These are phyloP conservation scores for Acanthosepion lycidas DNA, from an alignment of 2,888 invertebrate genomes.

Conservation along the genomic window DNA sequence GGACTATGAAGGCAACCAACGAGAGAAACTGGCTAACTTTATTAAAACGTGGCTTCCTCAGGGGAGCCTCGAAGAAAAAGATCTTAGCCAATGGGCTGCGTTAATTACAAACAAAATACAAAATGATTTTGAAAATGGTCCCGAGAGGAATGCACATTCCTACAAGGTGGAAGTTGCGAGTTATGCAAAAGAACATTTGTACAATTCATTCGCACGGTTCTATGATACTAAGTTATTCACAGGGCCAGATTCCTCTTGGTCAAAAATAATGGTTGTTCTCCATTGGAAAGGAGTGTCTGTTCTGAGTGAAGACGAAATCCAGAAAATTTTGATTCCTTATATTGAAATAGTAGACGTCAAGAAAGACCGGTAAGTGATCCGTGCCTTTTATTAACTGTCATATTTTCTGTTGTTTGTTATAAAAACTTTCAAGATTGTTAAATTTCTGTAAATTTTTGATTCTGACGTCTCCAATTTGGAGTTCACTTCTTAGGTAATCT, in stretches of 20 bases:
- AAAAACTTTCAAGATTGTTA: too few relatives aligned
- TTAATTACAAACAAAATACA: slow-evolving; percentile 57
- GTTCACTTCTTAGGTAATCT: too few relatives aligned
- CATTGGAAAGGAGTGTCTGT: slow-evolving; percentile 65
- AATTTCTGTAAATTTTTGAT: too few relatives aligned
- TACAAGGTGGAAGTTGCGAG: slow-evolving; percentile 61
- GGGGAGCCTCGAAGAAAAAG: slow-evolving; percentile 52
- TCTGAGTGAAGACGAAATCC: slow-evolving; percentile 63
- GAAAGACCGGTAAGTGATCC: slow-evolving; percentile 57
- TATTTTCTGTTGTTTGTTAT: neutral
- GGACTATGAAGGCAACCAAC: slow-evolving; percentile 53
- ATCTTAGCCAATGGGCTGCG: slow-evolving; percentile 55
- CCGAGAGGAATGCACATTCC: slow-evolving; percentile 52
- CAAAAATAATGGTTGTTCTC: slow-evolving; percentile 61
- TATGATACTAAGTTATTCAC: slow-evolving; percentile 63
- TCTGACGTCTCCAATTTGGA: too few relatives aligned
- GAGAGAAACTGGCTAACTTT: slow-evolving; percentile 56
- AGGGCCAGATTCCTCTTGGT: slow-evolving; percentile 55
- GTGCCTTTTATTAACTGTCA: neutral
- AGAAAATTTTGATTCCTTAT: slow-evolving; percentile 60
- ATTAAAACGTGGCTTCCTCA: slow-evolving; percentile 64
- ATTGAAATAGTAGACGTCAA: slow-evolving; percentile 60
- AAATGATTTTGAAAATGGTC: slow-evolving; percentile 58
- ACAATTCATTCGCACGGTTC: slow-evolving; percentile 64
- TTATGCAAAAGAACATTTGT: slow-evolving; percentile 66